Evolutionary conservation across 2,797 vertebrate genomes (phyloP).

Genomic region (Coccyzus lansbergi): DNA sequence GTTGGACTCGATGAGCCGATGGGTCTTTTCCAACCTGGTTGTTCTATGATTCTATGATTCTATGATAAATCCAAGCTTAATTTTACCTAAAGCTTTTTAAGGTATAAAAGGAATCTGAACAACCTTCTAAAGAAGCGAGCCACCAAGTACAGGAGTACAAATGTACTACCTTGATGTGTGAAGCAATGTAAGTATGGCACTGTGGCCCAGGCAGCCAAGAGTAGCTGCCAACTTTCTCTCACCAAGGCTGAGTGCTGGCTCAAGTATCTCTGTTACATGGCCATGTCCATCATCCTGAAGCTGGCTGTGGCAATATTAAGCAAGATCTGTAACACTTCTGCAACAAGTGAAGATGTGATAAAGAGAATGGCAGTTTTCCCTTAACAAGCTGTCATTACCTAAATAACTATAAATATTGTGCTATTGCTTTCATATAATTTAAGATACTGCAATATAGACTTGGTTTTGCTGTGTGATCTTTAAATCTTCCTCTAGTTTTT

Average conservation of each 20-base stretch:
- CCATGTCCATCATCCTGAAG: neutral
- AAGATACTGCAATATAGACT: neutral
- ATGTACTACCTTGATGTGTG: neutral
- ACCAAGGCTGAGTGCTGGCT: neutral
- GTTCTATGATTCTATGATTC: too few species aligned
- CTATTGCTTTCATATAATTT: neutral
- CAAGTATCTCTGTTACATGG: neutral
- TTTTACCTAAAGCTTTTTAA: neutral
- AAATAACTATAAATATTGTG: neutral
- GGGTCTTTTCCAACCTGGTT: too few species aligned
- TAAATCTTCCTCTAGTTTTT: neutral
- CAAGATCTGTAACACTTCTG: neutral
- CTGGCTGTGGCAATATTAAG: neutral
- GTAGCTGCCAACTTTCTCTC: neutral
- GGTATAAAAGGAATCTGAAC: neutral
- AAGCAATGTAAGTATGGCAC: neutral
- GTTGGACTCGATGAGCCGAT: too few species aligned
- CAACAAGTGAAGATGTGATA: neutral
- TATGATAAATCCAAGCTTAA: neutral
- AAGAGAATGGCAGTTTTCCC: neutral
- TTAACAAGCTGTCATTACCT: slow-evolving; percentile 1
- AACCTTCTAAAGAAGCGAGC: neutral
- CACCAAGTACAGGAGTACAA: neutral
- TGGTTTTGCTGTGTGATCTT: neutral
- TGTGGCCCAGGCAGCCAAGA: neutral